Evolutionary conservation across 1,140 invertebrate species (phyloP), one percentile per base, ranked within the genome.

Genomic region (Hyles vespertilio): DNA sequence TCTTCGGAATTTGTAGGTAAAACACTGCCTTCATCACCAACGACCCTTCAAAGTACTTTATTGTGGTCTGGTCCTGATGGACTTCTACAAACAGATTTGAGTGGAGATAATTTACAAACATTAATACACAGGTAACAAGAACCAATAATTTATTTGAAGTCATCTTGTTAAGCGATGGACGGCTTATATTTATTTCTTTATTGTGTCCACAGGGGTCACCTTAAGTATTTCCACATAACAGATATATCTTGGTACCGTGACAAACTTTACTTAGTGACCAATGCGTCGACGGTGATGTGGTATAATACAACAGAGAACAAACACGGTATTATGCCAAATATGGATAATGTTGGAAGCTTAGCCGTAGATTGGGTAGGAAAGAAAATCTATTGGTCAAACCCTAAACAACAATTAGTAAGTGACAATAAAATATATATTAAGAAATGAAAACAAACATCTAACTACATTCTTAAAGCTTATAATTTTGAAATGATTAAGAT

Each of bases 331-430:
- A 88, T 94, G 66, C 79, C 87, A 6, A 92, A 93, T 69, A 91
- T 94, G 59, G 91, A 94, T 47, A 93, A 93, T 22, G 95, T 95
- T 1, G 92, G 93, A 0, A 94, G 93, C 65, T 91, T 98, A 12
- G 94, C 95, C 0, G 93, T 97, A 2, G 97, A 98, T 74, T 97
- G 96, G 95, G 92, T 98, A 34, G 95, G 95, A 0, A 93, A 93
- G 33, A 95, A 96, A 77, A 79, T 98, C 0, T 98, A 98, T 75
- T 98, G 96, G 96, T 95, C 96, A 0, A 96, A 95, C 87, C 93
- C 94, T 8, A 94, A 94, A 79, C 93, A 95, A 75, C 95, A 96
- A 84, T 88, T 94, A 81, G 94, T 95, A 89, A 92, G 88, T 83
- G 10, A 43, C 12, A 51, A 43, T 40, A 36, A 11, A 40, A 8